Conservation (phyloP, 2,888 invertebrate genomes). For the Acanthosepion pharaonis region DNA sequence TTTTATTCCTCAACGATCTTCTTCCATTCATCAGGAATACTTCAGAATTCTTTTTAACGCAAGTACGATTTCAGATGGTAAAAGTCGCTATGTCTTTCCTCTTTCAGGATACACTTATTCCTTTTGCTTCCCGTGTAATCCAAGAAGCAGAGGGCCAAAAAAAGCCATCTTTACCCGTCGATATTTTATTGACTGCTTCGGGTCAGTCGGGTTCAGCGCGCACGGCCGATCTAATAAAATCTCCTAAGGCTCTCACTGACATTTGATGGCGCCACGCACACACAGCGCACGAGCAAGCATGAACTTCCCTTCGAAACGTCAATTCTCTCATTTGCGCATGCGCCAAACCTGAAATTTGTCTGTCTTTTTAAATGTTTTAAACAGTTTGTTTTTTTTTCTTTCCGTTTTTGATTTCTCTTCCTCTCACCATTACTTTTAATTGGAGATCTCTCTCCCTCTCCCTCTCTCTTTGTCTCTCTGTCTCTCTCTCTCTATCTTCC, state of each 20-base stretch:
- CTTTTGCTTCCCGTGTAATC: background rate
- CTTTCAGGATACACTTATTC: too few relatives aligned
- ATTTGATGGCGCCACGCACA: background rate
- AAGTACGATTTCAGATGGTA: too few relatives aligned
- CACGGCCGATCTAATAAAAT: background rate
- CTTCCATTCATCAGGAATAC: background rate
- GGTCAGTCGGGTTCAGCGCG: background rate
- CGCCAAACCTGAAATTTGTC: background rate
- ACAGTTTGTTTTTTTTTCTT: background rate
- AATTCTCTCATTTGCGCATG: background rate
- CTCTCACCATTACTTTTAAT: too few relatives aligned
- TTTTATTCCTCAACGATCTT: background rate
- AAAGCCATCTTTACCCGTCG: conserved; percentile 34
- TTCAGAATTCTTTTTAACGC: too few relatives aligned
- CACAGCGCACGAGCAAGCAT: background rate
- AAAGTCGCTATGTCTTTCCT: too few relatives aligned
- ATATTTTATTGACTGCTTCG: background rate
- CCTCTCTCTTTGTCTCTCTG: too few relatives aligned
- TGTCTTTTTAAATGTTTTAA: background rate
- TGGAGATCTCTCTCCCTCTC: too few relatives aligned
- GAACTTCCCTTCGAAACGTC: background rate
- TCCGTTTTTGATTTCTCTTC: background rate
- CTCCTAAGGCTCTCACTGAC: background rate
- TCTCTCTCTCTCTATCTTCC: too few relatives aligned
- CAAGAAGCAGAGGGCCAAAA: background rate